These are phyloP conservation scores for Norana najaformis DNA, from an alignment of 2,888 invertebrate genomes.

Conservation along the genomic window DNA sequence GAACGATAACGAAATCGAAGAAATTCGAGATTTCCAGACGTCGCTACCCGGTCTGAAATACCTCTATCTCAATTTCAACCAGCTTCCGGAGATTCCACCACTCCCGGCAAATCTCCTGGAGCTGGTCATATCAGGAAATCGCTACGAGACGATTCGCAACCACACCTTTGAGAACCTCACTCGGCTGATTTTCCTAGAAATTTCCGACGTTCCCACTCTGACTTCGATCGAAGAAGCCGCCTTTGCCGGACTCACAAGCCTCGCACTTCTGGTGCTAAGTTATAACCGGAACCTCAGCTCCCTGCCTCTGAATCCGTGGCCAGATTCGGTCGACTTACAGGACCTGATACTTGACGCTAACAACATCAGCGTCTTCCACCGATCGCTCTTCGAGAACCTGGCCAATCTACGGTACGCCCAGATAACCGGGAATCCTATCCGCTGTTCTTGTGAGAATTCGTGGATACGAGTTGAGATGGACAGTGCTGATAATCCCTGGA, in stretches of 20 bases:
- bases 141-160: neutral
- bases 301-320: neutral
- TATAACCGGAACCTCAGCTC: neutral
- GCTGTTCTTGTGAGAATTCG: neutral
- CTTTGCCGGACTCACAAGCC: neutral
- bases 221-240: neutral
- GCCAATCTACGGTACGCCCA: neutral
- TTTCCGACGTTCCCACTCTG: neutral
- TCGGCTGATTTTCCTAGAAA: neutral
- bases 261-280: neutral
- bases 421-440: neutral
- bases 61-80: neutral
- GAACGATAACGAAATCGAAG: neutral
- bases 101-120: neutral
- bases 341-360: neutral
- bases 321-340: neutral
- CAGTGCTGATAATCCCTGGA: neutral
- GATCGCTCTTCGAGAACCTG: neutral
- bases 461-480: conserved; percentile 1
- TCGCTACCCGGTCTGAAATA: neutral
- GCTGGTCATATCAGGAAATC: neutral
- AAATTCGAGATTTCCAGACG: neutral
- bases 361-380: neutral
- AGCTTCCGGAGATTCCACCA: neutral
- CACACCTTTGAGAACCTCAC: neutral